Base-by-base conservation (phyloP, 2,888 invertebrate genomes). In the Drosophila sordidapex region DNA sequence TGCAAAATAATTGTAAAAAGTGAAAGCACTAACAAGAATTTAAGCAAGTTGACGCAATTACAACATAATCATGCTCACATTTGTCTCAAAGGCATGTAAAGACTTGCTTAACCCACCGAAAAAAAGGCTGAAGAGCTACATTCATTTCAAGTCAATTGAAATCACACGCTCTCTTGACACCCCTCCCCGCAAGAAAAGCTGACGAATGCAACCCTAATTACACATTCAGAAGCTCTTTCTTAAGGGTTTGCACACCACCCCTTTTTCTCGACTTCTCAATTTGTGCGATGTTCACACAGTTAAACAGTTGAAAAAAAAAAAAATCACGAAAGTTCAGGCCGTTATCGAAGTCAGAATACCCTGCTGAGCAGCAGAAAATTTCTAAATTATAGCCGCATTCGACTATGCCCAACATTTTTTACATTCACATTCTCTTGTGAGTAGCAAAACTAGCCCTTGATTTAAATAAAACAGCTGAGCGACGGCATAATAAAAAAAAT, bases 131-230 rank as follows among this genome's bases (percentile, higher is more conserved):
- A 38, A 38, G 36, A 25, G n/a, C 51, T n/a, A 11, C 31, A 43
- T 53, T 58, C 27, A 27, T 33, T 54, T 60, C 15, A 18, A 29
- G 15, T 27, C 61, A 56, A 68, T 53, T 46, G 27, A 56, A 60
- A 64, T 73, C 70, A 70, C 73, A 75, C 72, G 74, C 72, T 71
- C 53, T 60, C 59, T 79, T 60, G 70, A 66, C 74, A 70, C 52
- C 69, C 54, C 49, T 38, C 11, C 51, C 13, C 31, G 31, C 46
- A 31, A 27, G 31, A 49, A 64, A 72, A 59, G 58, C 63, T 57
- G 33, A 67, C 65, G 79, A 81, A 83, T 70, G 77, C 78, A 82
- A 82, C 84, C 87, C 84, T 86, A 79, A 83, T 86, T 83, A 79
- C 69, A 68, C 27, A 67, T 78, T 59, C 70, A 78, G 51, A 74